Conservation (phyloP, 1,140 invertebrate species). For the Acromyrmex heyeri region DNA sequence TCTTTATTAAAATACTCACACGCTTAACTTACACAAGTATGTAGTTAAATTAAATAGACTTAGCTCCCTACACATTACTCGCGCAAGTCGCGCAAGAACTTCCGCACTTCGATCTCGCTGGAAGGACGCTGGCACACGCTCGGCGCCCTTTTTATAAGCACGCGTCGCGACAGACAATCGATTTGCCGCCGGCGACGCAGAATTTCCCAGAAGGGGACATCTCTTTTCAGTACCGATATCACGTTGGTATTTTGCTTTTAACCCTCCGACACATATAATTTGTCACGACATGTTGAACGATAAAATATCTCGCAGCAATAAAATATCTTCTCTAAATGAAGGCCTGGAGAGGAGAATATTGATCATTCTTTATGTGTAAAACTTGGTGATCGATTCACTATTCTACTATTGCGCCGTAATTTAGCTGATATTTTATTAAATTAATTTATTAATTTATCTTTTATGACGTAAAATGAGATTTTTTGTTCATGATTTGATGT, state of each 20-base stretch:
- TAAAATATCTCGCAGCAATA: neutral
- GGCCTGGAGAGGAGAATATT: slow-evolving; percentile 28
- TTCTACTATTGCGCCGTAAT: neutral
- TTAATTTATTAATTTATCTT: neutral
- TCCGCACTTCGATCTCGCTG: slow-evolving; percentile 46
- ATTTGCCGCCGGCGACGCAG: slow-evolving; percentile 35
- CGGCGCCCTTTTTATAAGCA: slow-evolving; percentile 47
- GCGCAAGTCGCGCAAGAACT: slow-evolving; percentile 6
- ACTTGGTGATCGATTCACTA: neutral
- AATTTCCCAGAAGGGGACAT: slow-evolving; percentile 33
- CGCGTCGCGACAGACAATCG: slow-evolving; percentile 59
- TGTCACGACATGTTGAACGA: slow-evolving; percentile 37
- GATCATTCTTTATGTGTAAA: slow-evolving; percentile 18
- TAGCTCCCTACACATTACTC: slow-evolving; percentile 42
- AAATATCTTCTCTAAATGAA: slow-evolving; percentile 30
- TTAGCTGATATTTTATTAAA: neutral
- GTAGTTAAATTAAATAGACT: slow-evolving; percentile 80
- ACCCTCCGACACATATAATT: slow-evolving; percentile 36
- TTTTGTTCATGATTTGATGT: neutral
- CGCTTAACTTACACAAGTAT: slow-evolving; percentile 76
- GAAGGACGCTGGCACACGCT: slow-evolving; percentile 1
- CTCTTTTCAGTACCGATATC: slow-evolving; percentile 30
- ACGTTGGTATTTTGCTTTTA: slow-evolving; percentile 46
- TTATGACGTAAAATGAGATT: neutral
- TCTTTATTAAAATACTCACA: slow-evolving; percentile 77